Evolutionary conservation across 2,113 vertebrate genomes (phyloP).

Genomic region (Chionodraco myersi): DNA sequence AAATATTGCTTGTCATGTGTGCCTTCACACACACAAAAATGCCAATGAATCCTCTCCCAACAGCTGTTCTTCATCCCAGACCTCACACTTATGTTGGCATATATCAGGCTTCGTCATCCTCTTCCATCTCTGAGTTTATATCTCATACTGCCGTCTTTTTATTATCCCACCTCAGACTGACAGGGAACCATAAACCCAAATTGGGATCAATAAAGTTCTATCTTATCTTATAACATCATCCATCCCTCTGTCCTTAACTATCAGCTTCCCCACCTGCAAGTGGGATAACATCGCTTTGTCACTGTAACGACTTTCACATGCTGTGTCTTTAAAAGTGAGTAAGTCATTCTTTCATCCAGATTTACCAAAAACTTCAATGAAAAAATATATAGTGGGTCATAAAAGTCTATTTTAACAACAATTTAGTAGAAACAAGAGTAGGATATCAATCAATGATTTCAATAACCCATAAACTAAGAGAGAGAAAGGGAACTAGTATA

Average conservation of each 20-base stretch:
- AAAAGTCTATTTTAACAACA: conserved; percentile 19
- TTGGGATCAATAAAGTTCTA: no score
- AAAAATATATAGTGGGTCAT: conserved; percentile 28
- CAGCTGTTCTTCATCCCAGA: conserved; percentile 42
- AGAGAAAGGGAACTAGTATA: neutral
- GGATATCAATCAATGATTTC: conserved; percentile 22
- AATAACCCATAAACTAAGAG: conserved; percentile 5
- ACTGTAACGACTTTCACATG: conserved; percentile 37
- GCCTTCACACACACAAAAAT: conserved; percentile 33
- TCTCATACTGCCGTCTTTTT: conserved; percentile 18
- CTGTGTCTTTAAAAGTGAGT: conserved; percentile 23
- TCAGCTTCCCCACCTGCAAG: conserved; percentile 20
- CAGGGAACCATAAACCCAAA: neutral
- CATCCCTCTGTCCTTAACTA: conserved; percentile 41
- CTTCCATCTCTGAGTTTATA: conserved; percentile 3
- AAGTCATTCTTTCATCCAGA: conserved; percentile 20
- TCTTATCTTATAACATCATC: conserved; percentile 18
- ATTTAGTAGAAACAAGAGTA: conserved; percentile 9
- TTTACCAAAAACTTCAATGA: conserved; percentile 4
- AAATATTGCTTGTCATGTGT: conserved; percentile 33
- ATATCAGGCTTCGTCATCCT: conserved; percentile 2
- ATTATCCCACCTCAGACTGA: conserved; percentile 2
- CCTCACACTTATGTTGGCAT: conserved; percentile 27
- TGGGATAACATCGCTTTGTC: conserved; percentile 8
- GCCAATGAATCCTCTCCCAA: conserved; percentile 15